phyloP scores from a whole-genome alignment of 92 coral and sea anemone genomes.

The Zoanthus gigantus region DNA sequence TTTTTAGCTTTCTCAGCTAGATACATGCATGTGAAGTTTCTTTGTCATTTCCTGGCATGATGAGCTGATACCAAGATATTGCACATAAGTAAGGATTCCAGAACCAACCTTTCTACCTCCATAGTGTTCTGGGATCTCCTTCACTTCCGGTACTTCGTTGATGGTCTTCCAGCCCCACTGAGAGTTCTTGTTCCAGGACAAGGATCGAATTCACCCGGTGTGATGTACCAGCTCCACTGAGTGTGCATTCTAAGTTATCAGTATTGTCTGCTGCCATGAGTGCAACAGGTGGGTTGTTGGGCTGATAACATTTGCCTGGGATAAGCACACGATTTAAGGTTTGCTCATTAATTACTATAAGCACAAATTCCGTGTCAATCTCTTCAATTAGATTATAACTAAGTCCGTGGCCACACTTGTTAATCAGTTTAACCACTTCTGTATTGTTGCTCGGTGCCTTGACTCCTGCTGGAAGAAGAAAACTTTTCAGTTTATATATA shows the following conservation, averaged over 20 bases:
- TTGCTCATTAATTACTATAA: constrained; percentile 53
- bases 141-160: too few relatives aligned
- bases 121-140: too few relatives aligned
- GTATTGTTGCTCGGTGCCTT: constrained; percentile 58
- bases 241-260: constrained; percentile 35
- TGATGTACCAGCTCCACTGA: too few relatives aligned
- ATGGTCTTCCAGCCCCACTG: too few relatives aligned
- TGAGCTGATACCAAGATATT: constrained; percentile 2
- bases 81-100: too few relatives aligned
- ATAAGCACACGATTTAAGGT: constrained; percentile 48
- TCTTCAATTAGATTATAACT: constrained; percentile 53
- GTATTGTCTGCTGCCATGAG: constrained; percentile 50
- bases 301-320: constrained; percentile 44
- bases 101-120: too few relatives aligned
- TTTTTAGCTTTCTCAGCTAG: constrained; percentile 57
- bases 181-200: neutral
- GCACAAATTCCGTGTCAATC: constrained; percentile 55
- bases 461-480: constrained; percentile 46
- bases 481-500: constrained; percentile 40
- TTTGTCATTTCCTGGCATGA: constrained; percentile 41
- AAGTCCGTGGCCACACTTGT: constrained; percentile 52
- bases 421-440: constrained; percentile 52
- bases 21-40: constrained; percentile 39
- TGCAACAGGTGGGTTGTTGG: constrained; percentile 37
- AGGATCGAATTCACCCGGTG: constrained; percentile 56